Base-by-base conservation (phyloP, 2,797 vertebrate species). In the Phoxinus dragarum region DNA sequence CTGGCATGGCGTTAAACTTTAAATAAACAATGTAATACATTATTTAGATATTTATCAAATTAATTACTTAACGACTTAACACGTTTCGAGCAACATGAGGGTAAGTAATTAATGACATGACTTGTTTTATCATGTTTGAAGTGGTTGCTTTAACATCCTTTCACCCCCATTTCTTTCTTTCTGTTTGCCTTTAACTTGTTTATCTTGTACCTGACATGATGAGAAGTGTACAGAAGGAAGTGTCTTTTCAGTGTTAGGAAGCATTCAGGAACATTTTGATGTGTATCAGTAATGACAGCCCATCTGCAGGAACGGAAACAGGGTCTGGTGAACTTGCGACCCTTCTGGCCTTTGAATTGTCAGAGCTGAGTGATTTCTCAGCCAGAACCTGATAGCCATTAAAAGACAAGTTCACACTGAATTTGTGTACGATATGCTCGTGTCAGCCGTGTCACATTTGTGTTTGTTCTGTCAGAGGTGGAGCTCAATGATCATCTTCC, bases 141-240 rank as follows among this genome's bases (percentile, higher is more conserved):
- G 10, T 36, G 34, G 4, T 10, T 10, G 14, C n/a, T 47, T 31
- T 31, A 19, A 31, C 44, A 23, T 23, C 47, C 5, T 11, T 49
- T 17, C 54, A 31, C 44, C 9, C 81, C 36, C 61, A 7, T 14
- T 82, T 38, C 56, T 21, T 21, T 49, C 14, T 84, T 66, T 59
- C 23, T 42, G 52, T 79, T 73, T 82, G 76, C 88, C 59, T 82
- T 74, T 80, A 80, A 54, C 52, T n/a, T 79, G 67, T 72, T 84
- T 88, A 76, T 88, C 77, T 80, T 49, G 69, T 64, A 38, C 6
- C 84, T 84, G 47, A 84, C 12, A 56, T 47, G n/a, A 81, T 82
- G 80, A 68, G 59, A 68, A 84, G n/a, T 76, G n/a, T 61, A 71
- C 59, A 68, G 67, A 44, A 19, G 47, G 44, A n/a, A 79, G 54